Evolutionary conservation across 2,113 vertebrate genomes (phyloP), one percentile per base, ranked within the genome.

Genomic region (Dicrurus megarhynchus): DNA sequence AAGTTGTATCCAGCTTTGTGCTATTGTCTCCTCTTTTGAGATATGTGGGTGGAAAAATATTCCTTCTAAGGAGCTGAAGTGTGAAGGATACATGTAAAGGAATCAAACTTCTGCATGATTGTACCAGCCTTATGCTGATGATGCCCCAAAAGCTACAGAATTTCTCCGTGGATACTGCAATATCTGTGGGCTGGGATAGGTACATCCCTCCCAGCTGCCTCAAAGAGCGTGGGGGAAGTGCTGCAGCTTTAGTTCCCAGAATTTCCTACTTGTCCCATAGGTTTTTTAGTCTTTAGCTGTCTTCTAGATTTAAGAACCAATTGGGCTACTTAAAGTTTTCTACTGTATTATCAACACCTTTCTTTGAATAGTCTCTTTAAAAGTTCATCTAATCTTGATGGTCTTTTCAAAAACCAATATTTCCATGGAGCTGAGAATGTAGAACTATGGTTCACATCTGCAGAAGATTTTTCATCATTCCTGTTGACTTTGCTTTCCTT

Each of bases 71-170:
- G 56, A 95, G 28, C 67, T 95, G 64, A 85, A 89, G 32, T 78
- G 59, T 94, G 78, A 97, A 76, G 69, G 63, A 79, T 84, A 53
- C 77, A 80, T 67, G 68, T 75, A 78, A 90, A 93, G 73, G 47
- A 79, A 78, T 60, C 76, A 79, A 61, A 84, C 61, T 90, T 89
- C 89, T 79, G 49, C 46, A 35, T 86, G 83, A 56, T 61, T 64
- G 33, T 93, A 75, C 87, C 89, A 90, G 94, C 78, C 41, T 85
- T 93, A 82, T 85, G 81, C 49, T 93, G 93, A 87, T 84, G 87
- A 93, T 96, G 94, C 91, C 94, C 95, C 93, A 97, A 96, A 93
- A 96, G 94, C 91, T 95, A 93, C 95, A 96, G 94, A 96, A 97
- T 97, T 97, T 94, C 92, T 87, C 91, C 89, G 84, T 96, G 88